These are phyloP conservation scores for Drosophila greeni DNA, from an alignment of 2,888 invertebrate species.

Conservation along the genomic window DNA sequence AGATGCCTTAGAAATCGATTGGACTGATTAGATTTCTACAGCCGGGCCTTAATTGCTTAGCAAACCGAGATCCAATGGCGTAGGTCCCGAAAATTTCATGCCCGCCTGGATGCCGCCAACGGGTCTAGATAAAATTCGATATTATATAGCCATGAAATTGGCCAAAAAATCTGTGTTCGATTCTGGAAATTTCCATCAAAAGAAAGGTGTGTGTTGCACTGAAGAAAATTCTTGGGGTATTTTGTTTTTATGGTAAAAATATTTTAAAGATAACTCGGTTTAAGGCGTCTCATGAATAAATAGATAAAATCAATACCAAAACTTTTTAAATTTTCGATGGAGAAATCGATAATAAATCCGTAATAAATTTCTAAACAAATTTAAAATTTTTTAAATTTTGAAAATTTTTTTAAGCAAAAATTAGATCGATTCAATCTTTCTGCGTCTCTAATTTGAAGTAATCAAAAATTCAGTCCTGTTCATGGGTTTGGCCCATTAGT, in stretches of 20 bases:
- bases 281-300: no score
- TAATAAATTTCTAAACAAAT: no score
- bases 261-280: no score
- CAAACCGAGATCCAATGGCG: conserved; percentile 5
- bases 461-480: not conserved
- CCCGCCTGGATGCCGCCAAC: conserved; percentile 7
- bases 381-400: no score
- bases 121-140: not conserved
- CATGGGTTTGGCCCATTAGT: conserved; percentile 9
- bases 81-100: not conserved
- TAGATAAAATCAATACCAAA: no score
- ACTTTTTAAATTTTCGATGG: no score
- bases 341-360: no score
- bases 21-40: conserved; percentile 33
- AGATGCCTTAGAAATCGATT: conserved; percentile 49
- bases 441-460: not conserved
- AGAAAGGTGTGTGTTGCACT: not conserved
- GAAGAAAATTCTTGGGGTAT: not conserved
- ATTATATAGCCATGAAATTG: not conserved
- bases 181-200: conserved; percentile 9
- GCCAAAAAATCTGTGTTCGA: not conserved
- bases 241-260: not conserved
- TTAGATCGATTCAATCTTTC: not conserved
- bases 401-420: not conserved
- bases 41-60: conserved; percentile 2